Evolutionary conservation across 2,888 invertebrate genomes (phyloP).

Genomic region (Cabera pusaria): DNA sequence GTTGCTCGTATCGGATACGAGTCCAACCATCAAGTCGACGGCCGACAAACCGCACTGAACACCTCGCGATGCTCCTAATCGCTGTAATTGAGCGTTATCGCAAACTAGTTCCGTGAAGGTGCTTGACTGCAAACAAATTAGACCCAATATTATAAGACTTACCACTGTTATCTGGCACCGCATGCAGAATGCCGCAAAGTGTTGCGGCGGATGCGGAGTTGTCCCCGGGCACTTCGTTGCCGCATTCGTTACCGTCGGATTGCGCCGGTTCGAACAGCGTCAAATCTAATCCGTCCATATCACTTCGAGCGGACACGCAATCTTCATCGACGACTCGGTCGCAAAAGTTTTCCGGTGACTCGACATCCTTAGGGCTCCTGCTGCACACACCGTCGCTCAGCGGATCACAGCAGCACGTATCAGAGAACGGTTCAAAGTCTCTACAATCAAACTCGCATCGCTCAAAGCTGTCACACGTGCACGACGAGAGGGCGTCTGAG

Average conservation of each 20-base stretch:
- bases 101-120: slow-evolving; percentile 50
- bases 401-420: slow-evolving; percentile 84
- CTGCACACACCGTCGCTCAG: slow-evolving; percentile 76
- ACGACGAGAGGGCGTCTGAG: slow-evolving; percentile 81
- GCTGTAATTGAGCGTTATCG: slow-evolving; percentile 61
- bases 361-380: slow-evolving; percentile 77
- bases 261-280: slow-evolving; percentile 86
- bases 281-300: slow-evolving; percentile 87
- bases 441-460: slow-evolving; percentile 82
- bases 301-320: slow-evolving; percentile 74
- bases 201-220: slow-evolving; percentile 47
- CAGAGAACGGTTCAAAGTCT: slow-evolving; percentile 84
- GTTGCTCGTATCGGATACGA: slow-evolving; percentile 79
- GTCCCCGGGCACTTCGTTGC: slow-evolving; percentile 39
- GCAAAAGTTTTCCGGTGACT: slow-evolving; percentile 74
- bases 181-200: slow-evolving; percentile 69
- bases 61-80: slow-evolving; percentile 52
- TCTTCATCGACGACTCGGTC: slow-evolving; percentile 67
- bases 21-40: slow-evolving; percentile 49
- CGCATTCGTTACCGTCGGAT: slow-evolving; percentile 53
- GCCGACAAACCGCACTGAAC: slow-evolving; percentile 27
- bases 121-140: slow-evolving; percentile 50
- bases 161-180: slow-evolving; percentile 64
- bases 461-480: slow-evolving; percentile 80
- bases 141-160: slow-evolving; percentile 47